A percentile compares a stretch with the other conserved stretches of the same genome.
Evolutionary conservation across 2,888 invertebrate species (phyloP).

Genomic region (Myopa testacea): DNA sequence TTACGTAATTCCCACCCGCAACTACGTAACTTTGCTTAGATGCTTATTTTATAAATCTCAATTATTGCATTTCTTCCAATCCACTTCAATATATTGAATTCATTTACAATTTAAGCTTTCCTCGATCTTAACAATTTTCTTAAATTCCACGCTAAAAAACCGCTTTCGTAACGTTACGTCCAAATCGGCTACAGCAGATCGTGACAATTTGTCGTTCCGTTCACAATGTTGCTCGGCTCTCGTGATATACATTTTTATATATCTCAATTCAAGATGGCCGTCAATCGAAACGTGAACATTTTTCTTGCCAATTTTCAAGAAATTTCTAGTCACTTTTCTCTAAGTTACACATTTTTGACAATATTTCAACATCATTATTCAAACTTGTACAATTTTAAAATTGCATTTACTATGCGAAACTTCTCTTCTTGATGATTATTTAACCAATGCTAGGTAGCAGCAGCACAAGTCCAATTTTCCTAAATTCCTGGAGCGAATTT

Average conservation of each 20-base stretch:
- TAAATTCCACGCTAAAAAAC: constrained; percentile 23
- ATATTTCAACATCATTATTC: constrained; percentile 35
- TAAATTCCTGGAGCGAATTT: constrained; percentile 23
- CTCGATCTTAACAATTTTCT: constrained; percentile 18
- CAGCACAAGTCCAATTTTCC: constrained; percentile 42
- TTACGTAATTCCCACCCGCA: constrained; percentile 38
- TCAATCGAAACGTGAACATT: constrained; percentile 20
- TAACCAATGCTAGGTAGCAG: constrained; percentile 50
- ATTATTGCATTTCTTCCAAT: neutral
- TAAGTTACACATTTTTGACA: constrained; percentile 14
- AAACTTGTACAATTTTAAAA: constrained; percentile 6
- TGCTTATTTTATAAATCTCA: neutral
- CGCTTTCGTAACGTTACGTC: constrained; percentile 44
- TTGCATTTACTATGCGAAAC: neutral
- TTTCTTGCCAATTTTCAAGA: constrained; percentile 29
- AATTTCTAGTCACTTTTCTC: constrained; percentile 28
- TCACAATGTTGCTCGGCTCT: constrained; percentile 32
- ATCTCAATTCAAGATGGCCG: constrained; percentile 45
- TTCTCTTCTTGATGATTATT: constrained; percentile 53
- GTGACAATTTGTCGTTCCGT: constrained; percentile 33
- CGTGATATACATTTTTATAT: constrained; percentile 43
- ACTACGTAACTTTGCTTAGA: constrained; percentile 40
- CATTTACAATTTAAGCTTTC: constrained; percentile 26
- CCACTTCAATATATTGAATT: constrained; percentile 15
- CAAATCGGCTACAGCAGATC: constrained; percentile 38